phyloP scores from a whole-genome alignment of 2,888 invertebrate genomes.

The Lymantria dispar region DNA sequence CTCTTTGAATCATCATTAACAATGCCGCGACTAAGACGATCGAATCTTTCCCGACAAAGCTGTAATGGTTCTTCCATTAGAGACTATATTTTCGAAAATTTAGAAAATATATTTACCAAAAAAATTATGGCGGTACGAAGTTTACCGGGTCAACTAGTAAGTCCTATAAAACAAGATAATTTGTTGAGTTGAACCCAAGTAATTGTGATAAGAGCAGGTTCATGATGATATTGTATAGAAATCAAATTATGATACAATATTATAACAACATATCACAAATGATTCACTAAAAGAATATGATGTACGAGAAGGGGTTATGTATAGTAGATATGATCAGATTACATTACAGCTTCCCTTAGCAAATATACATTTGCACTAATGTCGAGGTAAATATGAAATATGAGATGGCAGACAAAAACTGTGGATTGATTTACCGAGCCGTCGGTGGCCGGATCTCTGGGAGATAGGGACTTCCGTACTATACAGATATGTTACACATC shows the following conservation, averaged over 20 bases:
- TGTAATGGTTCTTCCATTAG: too few relatives aligned
- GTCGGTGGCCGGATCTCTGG: conserved; percentile 47
- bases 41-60: too few relatives aligned
- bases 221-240: too few relatives aligned
- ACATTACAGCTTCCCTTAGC: conserved; percentile 38
- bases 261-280: conserved; percentile 30
- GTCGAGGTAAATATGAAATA: conserved; percentile 59
- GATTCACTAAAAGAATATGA: conserved; percentile 18
- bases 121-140: too few relatives aligned
- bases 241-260: conserved; percentile 24
- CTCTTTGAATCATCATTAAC: too few relatives aligned
- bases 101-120: too few relatives aligned
- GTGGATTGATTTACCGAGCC: conserved; percentile 61
- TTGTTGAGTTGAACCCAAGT: too few relatives aligned
- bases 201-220: too few relatives aligned
- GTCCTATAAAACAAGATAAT: too few relatives aligned
- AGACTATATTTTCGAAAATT: too few relatives aligned
- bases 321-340: conserved; percentile 35
- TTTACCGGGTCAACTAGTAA: too few relatives aligned
- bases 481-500: conserved; percentile 22
- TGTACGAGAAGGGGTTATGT: conserved; percentile 36
- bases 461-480: conserved; percentile 34
- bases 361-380: conserved; percentile 58
- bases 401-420: conserved; percentile 49
- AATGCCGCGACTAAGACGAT: too few relatives aligned